A percentile compares a stretch with the other conserved stretches of the same genome.
phyloP scores from a whole-genome alignment of 1,140 invertebrate genomes.

The Lucilia sericata region DNA sequence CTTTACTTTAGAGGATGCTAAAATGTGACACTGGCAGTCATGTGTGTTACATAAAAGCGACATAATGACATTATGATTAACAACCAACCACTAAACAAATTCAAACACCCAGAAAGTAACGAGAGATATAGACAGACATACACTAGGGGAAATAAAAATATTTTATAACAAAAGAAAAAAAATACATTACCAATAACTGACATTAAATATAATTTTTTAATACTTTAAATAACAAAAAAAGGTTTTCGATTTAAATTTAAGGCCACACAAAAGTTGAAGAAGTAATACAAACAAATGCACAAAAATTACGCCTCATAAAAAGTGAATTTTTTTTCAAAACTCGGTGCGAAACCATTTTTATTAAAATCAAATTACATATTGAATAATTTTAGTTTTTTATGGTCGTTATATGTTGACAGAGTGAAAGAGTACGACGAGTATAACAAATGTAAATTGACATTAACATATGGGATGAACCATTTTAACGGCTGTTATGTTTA shows the following conservation, averaged over 20 bases:
- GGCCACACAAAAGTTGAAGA: not conserved
- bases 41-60: conserved; percentile 7
- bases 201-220: conserved; percentile 10
- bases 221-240: not conserved
- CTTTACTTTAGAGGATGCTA: not conserved
- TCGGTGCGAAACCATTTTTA: not conserved
- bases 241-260: not conserved
- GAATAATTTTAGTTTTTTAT: not conserved
- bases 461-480: not conserved
- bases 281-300: not conserved
- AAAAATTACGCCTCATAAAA: not conserved
- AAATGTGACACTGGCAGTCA: conserved; percentile 19
- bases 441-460: not conserved
- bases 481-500: too few relatives aligned
- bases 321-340: not conserved
- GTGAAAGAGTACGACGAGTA: too few relatives aligned
- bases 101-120: not conserved
- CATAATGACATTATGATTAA: conserved; percentile 27
- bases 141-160: too few relatives aligned
- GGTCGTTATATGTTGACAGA: not conserved
- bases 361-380: conserved; percentile 6
- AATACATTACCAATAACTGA: not conserved
- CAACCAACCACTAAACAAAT: not conserved
- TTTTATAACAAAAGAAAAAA: not conserved
- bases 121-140: not conserved